phyloP scores from a whole-genome alignment of 2,888 invertebrate genomes.

The Ectemnius lituratus region DNA sequence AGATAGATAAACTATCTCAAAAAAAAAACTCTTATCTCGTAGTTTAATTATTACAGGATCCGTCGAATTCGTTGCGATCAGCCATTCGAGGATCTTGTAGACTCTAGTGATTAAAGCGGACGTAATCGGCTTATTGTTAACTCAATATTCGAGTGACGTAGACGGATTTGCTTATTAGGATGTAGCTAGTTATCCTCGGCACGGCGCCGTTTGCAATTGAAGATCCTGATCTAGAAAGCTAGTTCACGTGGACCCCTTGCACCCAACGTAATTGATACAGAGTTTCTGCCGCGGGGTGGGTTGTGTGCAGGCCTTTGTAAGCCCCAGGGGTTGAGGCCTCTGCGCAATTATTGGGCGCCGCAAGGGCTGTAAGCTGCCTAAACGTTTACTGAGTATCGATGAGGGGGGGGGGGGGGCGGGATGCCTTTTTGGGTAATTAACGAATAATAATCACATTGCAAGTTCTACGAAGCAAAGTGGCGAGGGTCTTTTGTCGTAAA shows the following conservation, averaged over 20 bases:
- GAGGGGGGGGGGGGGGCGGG: no score
- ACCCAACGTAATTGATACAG: neutral
- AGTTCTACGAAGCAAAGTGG: neutral
- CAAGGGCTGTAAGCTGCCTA: neutral
- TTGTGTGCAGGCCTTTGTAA: no score
- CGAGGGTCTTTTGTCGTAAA: neutral
- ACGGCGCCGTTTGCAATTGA: conserved; percentile 16
- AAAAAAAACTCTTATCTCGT: no score
- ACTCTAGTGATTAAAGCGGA: no score
- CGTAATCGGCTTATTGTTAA: neutral
- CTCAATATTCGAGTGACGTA: conserved; percentile 28
- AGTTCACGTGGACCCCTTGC: conserved; percentile 9
- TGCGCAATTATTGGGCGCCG: conserved; percentile 5
- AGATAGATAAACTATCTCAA: no score
- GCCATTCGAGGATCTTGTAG: no score
- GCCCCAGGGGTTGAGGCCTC: neutral
- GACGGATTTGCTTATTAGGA: conserved; percentile 18
- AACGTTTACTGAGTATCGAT: neutral
- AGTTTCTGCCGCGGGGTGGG: no score
- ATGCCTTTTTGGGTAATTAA: conserved; percentile 2
- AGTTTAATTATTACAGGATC: no score
- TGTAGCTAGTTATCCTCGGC: conserved; percentile 33
- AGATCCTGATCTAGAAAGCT: conserved; percentile 31
- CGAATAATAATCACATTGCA: conserved; percentile 6
- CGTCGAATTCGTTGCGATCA: no score